Evolutionary conservation across 2,113 vertebrate genomes (phyloP).

Genomic region (Bothrops jararaca): DNA sequence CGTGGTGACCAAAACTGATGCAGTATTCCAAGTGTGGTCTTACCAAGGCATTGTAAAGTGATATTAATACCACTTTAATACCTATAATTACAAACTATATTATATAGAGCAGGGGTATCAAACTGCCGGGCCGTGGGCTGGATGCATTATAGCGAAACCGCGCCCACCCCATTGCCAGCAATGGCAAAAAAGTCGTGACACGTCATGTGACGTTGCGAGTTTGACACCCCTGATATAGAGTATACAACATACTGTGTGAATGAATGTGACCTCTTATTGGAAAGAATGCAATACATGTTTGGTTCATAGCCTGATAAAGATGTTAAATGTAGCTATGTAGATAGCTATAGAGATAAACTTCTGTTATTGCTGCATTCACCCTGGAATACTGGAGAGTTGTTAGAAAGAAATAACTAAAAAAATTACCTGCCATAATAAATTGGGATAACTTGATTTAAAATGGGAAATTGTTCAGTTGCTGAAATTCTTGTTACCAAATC

Average conservation of each 20-base stretch:
- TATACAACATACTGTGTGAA: not conserved
- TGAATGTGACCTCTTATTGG: not conserved
- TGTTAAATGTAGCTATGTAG: not conserved
- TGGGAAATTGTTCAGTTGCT: not conserved
- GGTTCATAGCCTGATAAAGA: not conserved
- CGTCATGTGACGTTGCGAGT: no score
- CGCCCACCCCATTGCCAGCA: no score
- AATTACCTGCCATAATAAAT: not conserved
- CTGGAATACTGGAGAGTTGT: not conserved
- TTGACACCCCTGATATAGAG: not conserved
- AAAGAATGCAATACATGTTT: not conserved
- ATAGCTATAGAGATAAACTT: not conserved
- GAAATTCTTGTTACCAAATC: not conserved
- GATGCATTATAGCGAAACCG: no score
- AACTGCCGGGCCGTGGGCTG: no score
- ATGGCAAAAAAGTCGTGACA: no score
- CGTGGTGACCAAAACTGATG: no score
- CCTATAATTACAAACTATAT: not conserved
- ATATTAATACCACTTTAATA: not conserved
- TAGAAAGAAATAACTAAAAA: not conserved
- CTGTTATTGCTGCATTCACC: not conserved
- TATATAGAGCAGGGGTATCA: not conserved
- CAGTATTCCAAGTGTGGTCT: no score
- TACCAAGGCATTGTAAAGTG: no score
- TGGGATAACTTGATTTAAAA: not conserved